A percentile compares a stretch with the other conserved stretches of the same genome.
phyloP scores from a whole-genome alignment of 2,797 vertebrate species.

The Falco concolor region DNA sequence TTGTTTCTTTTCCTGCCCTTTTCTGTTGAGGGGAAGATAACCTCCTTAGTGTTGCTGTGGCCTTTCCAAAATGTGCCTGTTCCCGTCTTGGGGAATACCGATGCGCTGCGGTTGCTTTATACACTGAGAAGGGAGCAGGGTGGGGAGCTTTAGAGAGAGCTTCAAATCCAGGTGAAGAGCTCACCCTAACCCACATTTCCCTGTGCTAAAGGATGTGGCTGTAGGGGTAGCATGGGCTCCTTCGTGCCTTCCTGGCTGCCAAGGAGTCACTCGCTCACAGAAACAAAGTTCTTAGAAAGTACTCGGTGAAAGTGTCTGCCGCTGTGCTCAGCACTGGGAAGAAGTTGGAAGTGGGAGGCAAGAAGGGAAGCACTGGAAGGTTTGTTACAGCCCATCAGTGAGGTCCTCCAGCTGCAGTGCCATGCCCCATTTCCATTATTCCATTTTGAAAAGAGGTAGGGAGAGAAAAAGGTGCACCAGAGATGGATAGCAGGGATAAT shows the following conservation, averaged over 20 bases:
- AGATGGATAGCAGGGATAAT: not conserved
- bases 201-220: not conserved
- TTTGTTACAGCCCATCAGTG: not conserved
- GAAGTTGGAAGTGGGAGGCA: accelerated
- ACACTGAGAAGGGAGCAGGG: accelerated
- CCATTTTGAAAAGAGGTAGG: not conserved
- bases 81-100: accelerated
- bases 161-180: not conserved
- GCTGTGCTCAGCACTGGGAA: not conserved
- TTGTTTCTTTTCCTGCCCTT: not conserved
- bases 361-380: not conserved
- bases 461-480: not conserved
- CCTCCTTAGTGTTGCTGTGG: not conserved
- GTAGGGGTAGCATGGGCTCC: not conserved
- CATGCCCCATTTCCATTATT: not conserved
- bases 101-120: accelerated
- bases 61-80: not conserved
- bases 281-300: not conserved
- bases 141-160: not conserved
- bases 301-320: accelerated
- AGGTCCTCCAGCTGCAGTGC: not conserved
- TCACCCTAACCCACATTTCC: accelerated
- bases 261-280: accelerated
- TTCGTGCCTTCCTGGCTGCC: not conserved
- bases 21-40: not conserved